Evolutionary conservation across 2,888 invertebrate species (phyloP).

Genomic region (Steinernema carpocapsae): DNA sequence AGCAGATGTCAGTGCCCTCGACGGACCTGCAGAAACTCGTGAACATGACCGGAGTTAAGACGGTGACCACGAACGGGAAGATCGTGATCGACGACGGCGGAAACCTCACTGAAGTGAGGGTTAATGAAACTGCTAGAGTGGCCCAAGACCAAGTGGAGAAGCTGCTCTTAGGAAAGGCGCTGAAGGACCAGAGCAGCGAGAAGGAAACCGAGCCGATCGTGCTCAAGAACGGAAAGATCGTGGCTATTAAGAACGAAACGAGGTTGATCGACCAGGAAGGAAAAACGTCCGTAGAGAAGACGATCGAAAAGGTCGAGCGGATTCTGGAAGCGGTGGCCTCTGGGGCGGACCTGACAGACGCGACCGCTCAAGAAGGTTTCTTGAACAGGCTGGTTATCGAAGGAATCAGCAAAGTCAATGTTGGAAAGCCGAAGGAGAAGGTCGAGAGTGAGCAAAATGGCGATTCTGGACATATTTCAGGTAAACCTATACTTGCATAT

Average conservation of each 20-base stretch:
- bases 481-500: neutral
- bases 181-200: neutral
- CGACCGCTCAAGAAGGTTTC: conserved; percentile 45
- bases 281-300: conserved; percentile 16
- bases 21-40: conserved; percentile 4
- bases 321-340: conserved; percentile 29
- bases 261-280: conserved; percentile 2
- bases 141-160: neutral
- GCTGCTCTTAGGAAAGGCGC: neutral
- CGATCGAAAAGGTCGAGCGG: conserved; percentile 36
- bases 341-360: conserved; percentile 35
- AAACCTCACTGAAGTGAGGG: conserved; percentile 20
- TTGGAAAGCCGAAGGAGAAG: conserved; percentile 29
- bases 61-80: conserved; percentile 15
- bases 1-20: conserved; percentile 20
- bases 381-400: conserved; percentile 52
- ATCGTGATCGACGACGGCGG: conserved; percentile 18
- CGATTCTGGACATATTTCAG: conserved; percentile 14
- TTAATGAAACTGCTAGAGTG: neutral
- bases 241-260: conserved; percentile 25
- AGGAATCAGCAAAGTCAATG: conserved; percentile 30
- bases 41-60: conserved; percentile 21
- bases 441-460: conserved; percentile 17
- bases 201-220: conserved; percentile 15
- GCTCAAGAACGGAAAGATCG: conserved; percentile 31